phyloP scores from a whole-genome alignment of 1,140 invertebrate genomes.

The Trachymyrmex cornetzi region DNA sequence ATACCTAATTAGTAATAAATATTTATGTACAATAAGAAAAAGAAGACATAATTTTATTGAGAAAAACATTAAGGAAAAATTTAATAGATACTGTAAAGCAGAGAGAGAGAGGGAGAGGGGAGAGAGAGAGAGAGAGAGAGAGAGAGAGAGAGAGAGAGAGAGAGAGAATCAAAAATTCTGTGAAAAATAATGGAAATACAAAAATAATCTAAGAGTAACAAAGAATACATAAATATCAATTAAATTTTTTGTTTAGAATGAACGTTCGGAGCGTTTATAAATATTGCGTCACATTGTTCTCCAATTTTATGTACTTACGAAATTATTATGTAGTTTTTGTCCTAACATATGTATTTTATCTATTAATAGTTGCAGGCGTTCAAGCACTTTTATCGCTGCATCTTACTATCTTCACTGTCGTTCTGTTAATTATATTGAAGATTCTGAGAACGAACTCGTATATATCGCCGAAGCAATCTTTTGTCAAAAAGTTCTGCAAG shows the following conservation, averaged over 20 bases:
- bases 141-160: no score
- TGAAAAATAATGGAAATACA: not conserved
- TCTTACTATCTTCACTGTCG: not conserved
- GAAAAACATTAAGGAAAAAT: not conserved
- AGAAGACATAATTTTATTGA: not conserved
- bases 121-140: no score
- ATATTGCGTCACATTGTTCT: not conserved
- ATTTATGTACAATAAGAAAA: not conserved
- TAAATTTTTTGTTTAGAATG: not conserved
- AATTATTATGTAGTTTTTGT: not conserved
- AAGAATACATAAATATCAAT: not conserved
- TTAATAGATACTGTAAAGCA: not conserved
- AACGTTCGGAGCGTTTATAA: not conserved
- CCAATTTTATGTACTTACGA: not conserved
- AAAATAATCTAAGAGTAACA: not conserved
- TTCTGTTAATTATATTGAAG: not conserved
- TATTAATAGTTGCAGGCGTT: constrained; percentile 11
- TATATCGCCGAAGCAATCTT: not conserved
- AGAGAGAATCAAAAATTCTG: not conserved
- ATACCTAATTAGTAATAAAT: not conserved
- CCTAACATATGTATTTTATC: constrained; percentile 8
- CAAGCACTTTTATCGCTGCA: not conserved
- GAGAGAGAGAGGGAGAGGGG: no score
- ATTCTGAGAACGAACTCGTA: not conserved
- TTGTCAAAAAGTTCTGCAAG: not conserved